Percentiles rank a stretch among this genome's conserved stretches.
Evolutionary conservation across 2,797 vertebrate species (phyloP).

Genomic region (Urosaurus nigricauda): DNA sequence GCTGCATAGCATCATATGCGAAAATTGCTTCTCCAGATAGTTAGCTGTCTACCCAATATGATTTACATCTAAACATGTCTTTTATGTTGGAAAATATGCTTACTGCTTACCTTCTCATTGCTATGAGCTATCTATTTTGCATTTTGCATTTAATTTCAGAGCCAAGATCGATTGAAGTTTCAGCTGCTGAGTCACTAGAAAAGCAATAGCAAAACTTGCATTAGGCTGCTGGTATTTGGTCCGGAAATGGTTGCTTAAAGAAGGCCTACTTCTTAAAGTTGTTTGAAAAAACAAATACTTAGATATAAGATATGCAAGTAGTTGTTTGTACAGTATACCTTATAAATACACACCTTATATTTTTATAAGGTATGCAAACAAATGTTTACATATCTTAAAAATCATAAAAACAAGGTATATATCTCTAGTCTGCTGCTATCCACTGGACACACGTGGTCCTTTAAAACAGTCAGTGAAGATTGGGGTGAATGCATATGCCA

Average conservation of each 20-base stretch:
- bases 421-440: background rate
- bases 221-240: slow-evolving; percentile 32
- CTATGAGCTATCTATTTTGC: slow-evolving; percentile 51
- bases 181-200: slow-evolving; percentile 65
- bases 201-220: slow-evolving; percentile 43
- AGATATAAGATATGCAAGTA: slow-evolving; percentile 2
- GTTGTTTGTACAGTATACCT: background rate
- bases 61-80: slow-evolving; percentile 65
- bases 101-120: slow-evolving; percentile 42
- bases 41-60: slow-evolving; percentile 64
- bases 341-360: background rate
- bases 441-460: background rate
- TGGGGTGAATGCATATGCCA: background rate
- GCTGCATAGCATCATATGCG: slow-evolving; percentile 51
- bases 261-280: slow-evolving; percentile 28
- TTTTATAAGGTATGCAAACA: background rate
- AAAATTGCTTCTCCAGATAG: slow-evolving; percentile 59
- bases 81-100: slow-evolving; percentile 70
- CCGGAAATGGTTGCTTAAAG: slow-evolving; percentile 25
- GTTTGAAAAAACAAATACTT: background rate
- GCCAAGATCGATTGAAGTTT: slow-evolving; percentile 60
- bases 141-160: slow-evolving; percentile 72
- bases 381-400: slow-evolving; percentile 20
- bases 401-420: background rate
- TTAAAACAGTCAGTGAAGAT: background rate